phyloP scores from a whole-genome alignment of 30 jellyfish, hydroid and myxozoan species.

The Pseudorhiza aurosa region DNA sequence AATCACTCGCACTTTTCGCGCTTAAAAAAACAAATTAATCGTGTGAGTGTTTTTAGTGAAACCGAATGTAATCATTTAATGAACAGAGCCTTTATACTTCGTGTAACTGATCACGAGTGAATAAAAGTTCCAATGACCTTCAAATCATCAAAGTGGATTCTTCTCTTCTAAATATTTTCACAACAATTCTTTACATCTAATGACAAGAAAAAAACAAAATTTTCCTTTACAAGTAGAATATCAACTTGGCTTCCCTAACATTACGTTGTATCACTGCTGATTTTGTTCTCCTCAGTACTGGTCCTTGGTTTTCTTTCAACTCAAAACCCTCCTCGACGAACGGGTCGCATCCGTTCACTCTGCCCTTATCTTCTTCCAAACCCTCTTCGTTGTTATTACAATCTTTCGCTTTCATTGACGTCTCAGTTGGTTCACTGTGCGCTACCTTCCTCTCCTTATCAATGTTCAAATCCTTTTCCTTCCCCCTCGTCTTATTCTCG shows the following conservation, averaged over 20 bases:
- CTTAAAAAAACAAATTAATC: no score
- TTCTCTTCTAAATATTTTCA: no score
- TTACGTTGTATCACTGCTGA: conserved; percentile 43
- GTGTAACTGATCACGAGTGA: no score
- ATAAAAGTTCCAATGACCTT: no score
- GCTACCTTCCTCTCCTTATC: background rate
- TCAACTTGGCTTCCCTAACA: conserved; percentile 36
- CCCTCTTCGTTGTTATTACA: background rate
- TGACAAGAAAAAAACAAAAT: no score
- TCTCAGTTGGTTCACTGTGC: background rate
- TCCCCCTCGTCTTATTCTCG: background rate
- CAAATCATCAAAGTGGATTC: no score
- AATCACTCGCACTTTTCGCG: no score
- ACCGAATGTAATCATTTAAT: no score
- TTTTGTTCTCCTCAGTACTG: conserved; percentile 50
- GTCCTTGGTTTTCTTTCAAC: background rate
- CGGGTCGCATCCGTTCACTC: background rate
- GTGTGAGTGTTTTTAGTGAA: no score
- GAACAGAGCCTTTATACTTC: no score
- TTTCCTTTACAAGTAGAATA: conserved; percentile 8
- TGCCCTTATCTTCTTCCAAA: background rate
- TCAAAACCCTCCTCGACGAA: background rate
- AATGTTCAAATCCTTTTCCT: background rate
- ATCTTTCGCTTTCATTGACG: background rate
- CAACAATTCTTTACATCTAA: no score